A percentile compares a stretch with the other conserved stretches of the same genome.
These are phyloP conservation scores for Xylophagus ater DNA, from an alignment of 2,888 invertebrate genomes.

Conservation along the genomic window DNA sequence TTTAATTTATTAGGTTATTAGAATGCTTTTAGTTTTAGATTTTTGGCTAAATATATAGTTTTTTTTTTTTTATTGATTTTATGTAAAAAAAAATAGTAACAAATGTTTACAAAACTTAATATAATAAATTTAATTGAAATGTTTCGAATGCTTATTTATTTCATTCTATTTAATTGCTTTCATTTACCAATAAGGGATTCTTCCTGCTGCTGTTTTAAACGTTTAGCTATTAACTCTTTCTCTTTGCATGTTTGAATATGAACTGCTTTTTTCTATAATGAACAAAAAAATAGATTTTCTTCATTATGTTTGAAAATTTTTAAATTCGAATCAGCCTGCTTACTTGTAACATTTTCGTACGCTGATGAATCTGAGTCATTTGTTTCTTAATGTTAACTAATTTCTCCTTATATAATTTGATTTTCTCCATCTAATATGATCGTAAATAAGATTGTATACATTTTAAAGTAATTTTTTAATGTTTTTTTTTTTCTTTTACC, in stretches of 20 bases:
- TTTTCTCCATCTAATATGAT: slow-evolving; percentile 28
- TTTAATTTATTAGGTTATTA: no score
- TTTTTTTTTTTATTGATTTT: slow-evolving; percentile 7
- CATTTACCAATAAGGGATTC: slow-evolving; percentile 32
- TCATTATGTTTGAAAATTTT: background rate
- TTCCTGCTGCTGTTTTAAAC: slow-evolving; percentile 35
- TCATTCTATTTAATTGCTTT: slow-evolving; percentile 11
- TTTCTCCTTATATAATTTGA: slow-evolving; percentile 33
- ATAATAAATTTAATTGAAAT: background rate
- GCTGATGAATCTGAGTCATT: slow-evolving; percentile 36
- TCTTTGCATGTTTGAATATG: slow-evolving; percentile 34
- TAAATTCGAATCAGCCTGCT: slow-evolving; percentile 2
- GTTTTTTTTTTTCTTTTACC: slow-evolving; percentile 22
- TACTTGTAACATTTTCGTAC: slow-evolving; percentile 33
- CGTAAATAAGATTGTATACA: background rate
- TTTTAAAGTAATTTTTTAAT: background rate
- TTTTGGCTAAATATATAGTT: slow-evolving; percentile 4
- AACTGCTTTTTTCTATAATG: slow-evolving; percentile 33
- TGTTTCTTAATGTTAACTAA: slow-evolving; percentile 32
- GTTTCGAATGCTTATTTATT: background rate
- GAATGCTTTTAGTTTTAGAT: slow-evolving; percentile 3
- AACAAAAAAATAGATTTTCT: slow-evolving; percentile 12
- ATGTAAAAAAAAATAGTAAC: slow-evolving; percentile 5
- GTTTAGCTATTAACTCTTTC: slow-evolving; percentile 32
- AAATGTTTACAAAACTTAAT: slow-evolving; percentile 7